Conservation (phyloP, 2,113 vertebrate species). For the Leptobrachium ailaonicum region DNA sequence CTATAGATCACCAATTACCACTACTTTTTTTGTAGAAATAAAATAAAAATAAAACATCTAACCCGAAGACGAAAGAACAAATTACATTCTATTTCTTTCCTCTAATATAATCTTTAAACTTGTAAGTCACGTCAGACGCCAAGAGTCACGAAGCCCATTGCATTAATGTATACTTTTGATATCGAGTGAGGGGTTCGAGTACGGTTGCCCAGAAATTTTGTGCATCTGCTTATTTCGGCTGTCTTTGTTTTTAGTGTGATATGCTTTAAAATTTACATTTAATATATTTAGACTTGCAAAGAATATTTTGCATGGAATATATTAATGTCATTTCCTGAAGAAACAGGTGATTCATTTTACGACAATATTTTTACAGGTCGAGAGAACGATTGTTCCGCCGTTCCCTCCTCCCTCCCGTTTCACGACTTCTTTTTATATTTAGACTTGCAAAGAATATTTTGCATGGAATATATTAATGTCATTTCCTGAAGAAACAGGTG, state of each 20-base stretch:
- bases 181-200: constrained; percentile 1
- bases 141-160: constrained; percentile 16
- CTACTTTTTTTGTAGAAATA: constrained; percentile 12
- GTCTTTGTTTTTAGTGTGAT: constrained; percentile 22
- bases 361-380: too few relatives aligned
- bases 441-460: background rate
- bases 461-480: background rate
- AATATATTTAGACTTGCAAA: background rate
- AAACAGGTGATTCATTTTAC: too few relatives aligned
- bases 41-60: constrained; percentile 44
- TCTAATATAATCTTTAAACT: constrained; percentile 47
- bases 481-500: too few relatives aligned
- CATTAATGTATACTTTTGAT: constrained; percentile 41
- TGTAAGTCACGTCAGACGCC: constrained; percentile 40
- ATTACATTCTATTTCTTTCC: constrained; percentile 42
- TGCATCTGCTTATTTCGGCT: constrained; percentile 11
- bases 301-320: background rate
- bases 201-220: constrained; percentile 24
- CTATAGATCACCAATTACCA: constrained; percentile 36
- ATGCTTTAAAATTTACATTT: constrained; percentile 38
- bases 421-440: too few relatives aligned
- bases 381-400: too few relatives aligned
- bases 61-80: constrained; percentile 47
- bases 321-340: too few relatives aligned
- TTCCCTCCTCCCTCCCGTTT: too few relatives aligned